These are phyloP conservation scores for Adelphocoris suturalis DNA, from an alignment of 2,888 invertebrate species.

Conservation along the genomic window DNA sequence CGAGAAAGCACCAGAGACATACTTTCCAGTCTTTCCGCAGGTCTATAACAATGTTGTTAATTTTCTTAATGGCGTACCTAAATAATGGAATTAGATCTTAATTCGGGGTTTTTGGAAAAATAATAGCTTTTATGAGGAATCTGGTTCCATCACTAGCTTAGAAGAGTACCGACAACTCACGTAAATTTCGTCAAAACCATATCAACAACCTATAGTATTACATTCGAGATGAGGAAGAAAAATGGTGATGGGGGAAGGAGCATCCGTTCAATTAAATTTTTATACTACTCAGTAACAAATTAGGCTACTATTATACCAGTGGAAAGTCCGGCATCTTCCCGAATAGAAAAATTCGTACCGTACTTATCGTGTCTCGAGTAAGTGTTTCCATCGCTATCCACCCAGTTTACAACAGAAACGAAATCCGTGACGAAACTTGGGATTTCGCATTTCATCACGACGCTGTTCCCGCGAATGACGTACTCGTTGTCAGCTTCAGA, in stretches of 20 bases:
- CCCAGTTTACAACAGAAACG: slow-evolving; percentile 88
- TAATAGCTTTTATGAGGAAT: too few relatives aligned
- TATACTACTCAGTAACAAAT: too few relatives aligned
- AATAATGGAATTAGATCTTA: too few relatives aligned
- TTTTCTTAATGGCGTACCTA: too few relatives aligned
- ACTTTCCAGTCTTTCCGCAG: background rate
- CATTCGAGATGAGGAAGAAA: background rate
- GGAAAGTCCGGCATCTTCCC: background rate
- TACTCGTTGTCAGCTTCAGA: slow-evolving; percentile 93
- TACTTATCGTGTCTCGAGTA: slow-evolving; percentile 71
- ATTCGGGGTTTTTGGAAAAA: too few relatives aligned
- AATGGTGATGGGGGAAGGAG: background rate
- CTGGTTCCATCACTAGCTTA: too few relatives aligned
- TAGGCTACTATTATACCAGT: too few relatives aligned
- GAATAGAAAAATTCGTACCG: slow-evolving; percentile 59
- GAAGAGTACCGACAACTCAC: too few relatives aligned
- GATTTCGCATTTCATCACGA: slow-evolving; percentile 92
- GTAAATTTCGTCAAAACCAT: too few relatives aligned
- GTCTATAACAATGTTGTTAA: too few relatives aligned
- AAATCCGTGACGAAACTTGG: slow-evolving; percentile 97
- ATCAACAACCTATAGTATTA: too few relatives aligned
- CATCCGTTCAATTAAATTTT: background rate
- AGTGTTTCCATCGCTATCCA: slow-evolving; percentile 78
- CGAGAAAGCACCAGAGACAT: background rate
- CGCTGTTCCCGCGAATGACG: slow-evolving; percentile 93